phyloP scores from a whole-genome alignment of 2,113 vertebrate genomes.

The Probosciger aterrimus region DNA sequence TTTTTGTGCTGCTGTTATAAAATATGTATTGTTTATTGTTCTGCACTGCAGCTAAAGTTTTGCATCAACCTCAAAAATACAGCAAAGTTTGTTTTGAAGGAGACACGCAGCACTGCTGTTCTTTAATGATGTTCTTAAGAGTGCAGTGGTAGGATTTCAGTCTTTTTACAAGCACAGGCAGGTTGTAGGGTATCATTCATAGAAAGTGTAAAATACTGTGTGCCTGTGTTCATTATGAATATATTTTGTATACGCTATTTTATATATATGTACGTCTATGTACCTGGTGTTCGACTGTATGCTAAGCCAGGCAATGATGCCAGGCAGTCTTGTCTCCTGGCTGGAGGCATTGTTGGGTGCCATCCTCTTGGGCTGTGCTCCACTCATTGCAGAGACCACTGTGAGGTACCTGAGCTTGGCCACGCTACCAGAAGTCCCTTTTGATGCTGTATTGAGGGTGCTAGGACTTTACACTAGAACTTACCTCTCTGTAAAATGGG shows the following conservation, averaged over 20 bases:
- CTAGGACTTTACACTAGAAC: neutral
- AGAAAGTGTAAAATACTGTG: neutral
- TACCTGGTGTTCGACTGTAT: neutral
- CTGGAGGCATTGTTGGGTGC: neutral
- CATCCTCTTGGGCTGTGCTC: neutral
- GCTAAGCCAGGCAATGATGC: neutral
- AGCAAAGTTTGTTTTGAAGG: constrained; percentile 68
- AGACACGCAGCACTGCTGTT: neutral
- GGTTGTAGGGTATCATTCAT: constrained; percentile 1
- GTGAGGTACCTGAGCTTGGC: neutral
- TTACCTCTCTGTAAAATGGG: neutral
- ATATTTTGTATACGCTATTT: neutral
- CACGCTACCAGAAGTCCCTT: neutral
- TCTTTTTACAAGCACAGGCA: neutral
- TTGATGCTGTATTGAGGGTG: fast-evolving
- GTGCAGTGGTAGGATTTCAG: neutral
- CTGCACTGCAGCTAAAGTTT: constrained; percentile 66
- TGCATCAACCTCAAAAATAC: constrained; percentile 60
- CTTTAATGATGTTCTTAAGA: constrained; percentile 47
- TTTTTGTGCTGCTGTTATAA: constrained; percentile 69
- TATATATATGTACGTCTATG: neutral
- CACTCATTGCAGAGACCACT: neutral
- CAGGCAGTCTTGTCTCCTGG: neutral
- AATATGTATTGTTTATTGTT: constrained; percentile 66
- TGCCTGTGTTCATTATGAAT: neutral